Conservation (phyloP, 2,888 invertebrate genomes). For the Buathra laborator region DNA sequence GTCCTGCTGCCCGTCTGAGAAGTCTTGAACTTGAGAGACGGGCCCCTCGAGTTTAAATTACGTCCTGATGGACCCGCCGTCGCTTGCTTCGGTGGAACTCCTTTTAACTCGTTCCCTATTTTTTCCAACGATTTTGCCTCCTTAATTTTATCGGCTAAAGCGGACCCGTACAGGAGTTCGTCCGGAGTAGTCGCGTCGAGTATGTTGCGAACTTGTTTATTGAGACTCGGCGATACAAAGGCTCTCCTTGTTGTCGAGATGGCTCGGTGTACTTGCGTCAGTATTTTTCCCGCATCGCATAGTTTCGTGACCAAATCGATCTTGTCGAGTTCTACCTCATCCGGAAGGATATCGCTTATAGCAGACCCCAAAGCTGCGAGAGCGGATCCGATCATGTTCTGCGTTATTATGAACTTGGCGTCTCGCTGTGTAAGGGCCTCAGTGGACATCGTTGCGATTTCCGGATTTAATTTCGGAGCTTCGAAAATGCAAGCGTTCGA, state of each 20-base stretch:
- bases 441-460: conserved; percentile 18
- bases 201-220: conserved; percentile 19
- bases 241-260: conserved; percentile 25
- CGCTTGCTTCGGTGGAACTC: neutral
- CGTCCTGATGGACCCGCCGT: neutral
- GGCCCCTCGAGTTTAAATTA: conserved; percentile 44
- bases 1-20: conserved; percentile 13
- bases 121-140: conserved; percentile 40
- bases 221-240: conserved; percentile 34
- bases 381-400: conserved; percentile 33
- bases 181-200: conserved; percentile 23
- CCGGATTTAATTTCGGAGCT: conserved; percentile 46
- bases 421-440: conserved; percentile 50
- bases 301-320: conserved; percentile 23
- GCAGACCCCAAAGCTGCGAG: conserved; percentile 39
- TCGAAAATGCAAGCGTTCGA: conserved; percentile 39
- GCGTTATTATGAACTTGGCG: conserved; percentile 16
- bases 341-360: conserved; percentile 36
- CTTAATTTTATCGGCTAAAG: conserved; percentile 38
- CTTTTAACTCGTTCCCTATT: conserved; percentile 16
- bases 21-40: conserved; percentile 23
- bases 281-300: conserved; percentile 44
- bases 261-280: conserved; percentile 43
- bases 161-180: conserved; percentile 25
- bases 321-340: conserved; percentile 29